Conservation (phyloP, 2,113 vertebrate genomes). For the Numenius arquata region DNA sequence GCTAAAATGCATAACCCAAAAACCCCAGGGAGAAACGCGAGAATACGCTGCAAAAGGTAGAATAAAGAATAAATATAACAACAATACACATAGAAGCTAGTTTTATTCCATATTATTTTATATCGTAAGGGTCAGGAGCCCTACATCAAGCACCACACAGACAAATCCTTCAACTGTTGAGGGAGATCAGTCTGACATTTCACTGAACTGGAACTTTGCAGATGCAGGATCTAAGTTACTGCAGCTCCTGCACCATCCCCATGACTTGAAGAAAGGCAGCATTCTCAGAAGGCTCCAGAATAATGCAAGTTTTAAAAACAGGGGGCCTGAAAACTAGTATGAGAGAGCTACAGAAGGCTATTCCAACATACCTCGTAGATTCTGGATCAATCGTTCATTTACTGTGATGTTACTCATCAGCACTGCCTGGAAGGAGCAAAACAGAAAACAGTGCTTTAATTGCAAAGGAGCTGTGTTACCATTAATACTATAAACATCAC, state of each 20-base stretch:
- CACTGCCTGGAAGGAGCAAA: slow-evolving; percentile 28
- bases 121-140: not conserved
- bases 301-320: not conserved
- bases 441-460: not conserved
- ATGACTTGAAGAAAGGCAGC: not conserved
- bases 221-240: not conserved
- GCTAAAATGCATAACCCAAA: not conserved
- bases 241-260: not conserved
- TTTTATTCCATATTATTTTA: not conserved
- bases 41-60: not conserved
- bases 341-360: not conserved
- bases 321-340: fast-evolving
- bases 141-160: not conserved
- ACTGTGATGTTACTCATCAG: slow-evolving; percentile 62
- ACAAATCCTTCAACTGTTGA: not conserved
- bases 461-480: not conserved
- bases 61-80: not conserved
- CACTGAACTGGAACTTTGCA: not conserved
- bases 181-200: not conserved
- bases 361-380: slow-evolving; percentile 51
- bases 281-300: not conserved
- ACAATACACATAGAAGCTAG: not conserved
- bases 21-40: not conserved
- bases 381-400: slow-evolving; percentile 59
- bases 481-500: not conserved